phyloP scores from a whole-genome alignment of 2,888 invertebrate genomes.

The Ormyrus labotus region DNA sequence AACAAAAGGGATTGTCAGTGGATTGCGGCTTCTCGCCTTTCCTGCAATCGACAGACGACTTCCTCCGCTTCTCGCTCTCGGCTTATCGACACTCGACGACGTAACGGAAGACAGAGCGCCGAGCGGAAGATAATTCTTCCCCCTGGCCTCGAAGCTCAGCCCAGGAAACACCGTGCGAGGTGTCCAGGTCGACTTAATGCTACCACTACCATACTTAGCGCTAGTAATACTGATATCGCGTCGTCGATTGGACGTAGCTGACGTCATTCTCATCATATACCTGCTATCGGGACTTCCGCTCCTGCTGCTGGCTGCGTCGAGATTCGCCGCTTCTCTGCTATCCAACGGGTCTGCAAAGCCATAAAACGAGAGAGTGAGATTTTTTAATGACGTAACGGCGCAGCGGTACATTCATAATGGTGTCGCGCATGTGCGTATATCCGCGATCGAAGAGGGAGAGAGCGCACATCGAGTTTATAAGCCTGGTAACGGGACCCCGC shows the following conservation, averaged over 20 bases:
- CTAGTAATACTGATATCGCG: slow-evolving; percentile 56
- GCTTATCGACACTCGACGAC: slow-evolving; percentile 4
- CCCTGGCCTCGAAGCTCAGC: slow-evolving; percentile 36
- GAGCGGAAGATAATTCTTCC: slow-evolving; percentile 53
- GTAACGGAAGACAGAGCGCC: slow-evolving; percentile 34
- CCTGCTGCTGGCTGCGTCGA: slow-evolving; percentile 40
- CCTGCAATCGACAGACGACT: slow-evolving; percentile 21
- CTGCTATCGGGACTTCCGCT: slow-evolving; percentile 67
- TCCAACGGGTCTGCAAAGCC: slow-evolving; percentile 62
- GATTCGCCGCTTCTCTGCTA: slow-evolving; percentile 58
- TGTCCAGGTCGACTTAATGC: background rate
- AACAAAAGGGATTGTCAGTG: slow-evolving; percentile 22
- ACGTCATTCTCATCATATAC: slow-evolving; percentile 64
- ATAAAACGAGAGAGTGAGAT: slow-evolving; percentile 50
- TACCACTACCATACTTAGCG: slow-evolving; percentile 43
- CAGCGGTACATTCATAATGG: background rate
- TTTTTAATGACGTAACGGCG: slow-evolving; percentile 53
- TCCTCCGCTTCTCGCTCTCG: background rate
- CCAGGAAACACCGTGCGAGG: slow-evolving; percentile 22
- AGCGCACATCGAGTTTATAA: slow-evolving; percentile 18
- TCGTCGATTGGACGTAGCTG: slow-evolving; percentile 36
- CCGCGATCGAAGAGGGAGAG: slow-evolving; percentile 3
- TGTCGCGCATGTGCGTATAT: background rate
- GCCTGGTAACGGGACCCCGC: slow-evolving; percentile 30
- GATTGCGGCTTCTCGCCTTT: slow-evolving; percentile 12